Base-by-base conservation (phyloP, 2,113 vertebrate genomes). In the Ammodytes marinus region DNA sequence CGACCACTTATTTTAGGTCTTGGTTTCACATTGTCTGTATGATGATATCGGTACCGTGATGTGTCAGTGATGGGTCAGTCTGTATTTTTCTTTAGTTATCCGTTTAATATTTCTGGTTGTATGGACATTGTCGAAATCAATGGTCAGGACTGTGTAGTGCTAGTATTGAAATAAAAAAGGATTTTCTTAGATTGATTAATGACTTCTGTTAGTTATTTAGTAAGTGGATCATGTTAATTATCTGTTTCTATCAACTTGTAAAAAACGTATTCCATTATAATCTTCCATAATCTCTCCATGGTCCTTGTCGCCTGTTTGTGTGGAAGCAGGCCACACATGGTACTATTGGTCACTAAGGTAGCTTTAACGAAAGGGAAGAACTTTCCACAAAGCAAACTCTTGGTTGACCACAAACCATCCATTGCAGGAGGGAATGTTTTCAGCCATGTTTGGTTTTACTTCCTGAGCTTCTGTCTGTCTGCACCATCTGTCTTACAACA, bases 321-420 rank as follows among this genome's bases (percentile, higher is more conserved):
- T 59, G 80, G 67, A 72, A 69, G 63, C 0, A 35, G 69, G 27
- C 64, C 46, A 55, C 74, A 69, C 9, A 65, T 84, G 58, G 15
- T 60, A 4, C 27, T 27, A 27, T 27, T 19, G 39, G 61, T 81
- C 49, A 60, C 35, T 27, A 80, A 66, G 19, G 19, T 69, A 58
- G 72, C 37, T 65, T 66, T 60, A 86, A 79, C 35, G 17, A 75
- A 80, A 79, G 46, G 43, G 74, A 77, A 53, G 76, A 27, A 49
- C 75, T 75, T 61, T 15, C 84, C 84, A 85, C 79, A 84, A 84
- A 82, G 79, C 85, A 90, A 89, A 89, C 82, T 86, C 69, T 82
- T 78, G 89, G 92, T 92, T 81, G 69, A 88, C 89, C 91, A 80
- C 91, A 91, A 90, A 85, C 88, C 84, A 70, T 78, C 58, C 19